Evolutionary conservation across 2,113 vertebrate genomes (phyloP), one percentile per base, ranked within the genome.

Genomic region (Chaenocephalus aceratus): DNA sequence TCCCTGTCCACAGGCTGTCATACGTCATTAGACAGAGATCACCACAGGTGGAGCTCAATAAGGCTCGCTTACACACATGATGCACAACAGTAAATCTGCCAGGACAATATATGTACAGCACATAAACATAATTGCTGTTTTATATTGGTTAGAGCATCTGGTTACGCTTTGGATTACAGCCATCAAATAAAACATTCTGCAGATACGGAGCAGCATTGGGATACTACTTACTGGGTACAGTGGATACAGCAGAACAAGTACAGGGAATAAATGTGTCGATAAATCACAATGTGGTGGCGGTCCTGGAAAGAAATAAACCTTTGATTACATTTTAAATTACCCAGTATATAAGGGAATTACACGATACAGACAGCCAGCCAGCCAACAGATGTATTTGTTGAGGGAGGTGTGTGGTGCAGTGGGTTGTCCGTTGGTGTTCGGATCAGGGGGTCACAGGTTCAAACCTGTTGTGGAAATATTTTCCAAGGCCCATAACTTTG

Each of bases 11-110:
- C 21, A 53, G 56, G 63, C n/a, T 64, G 65, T 58, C 13, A 10
- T 16, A 3, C 45, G 58, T 79, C 80, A 65, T 79, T 73, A 80
- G 61, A 62, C 66, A 58, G 44, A 26, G n/a, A 44, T 67, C 15
- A 34, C 4, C 18, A 13, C 72, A 79, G 67, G 73, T 63, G 62
- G 52, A 51, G 58, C 48, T 61, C 26, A 59, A 13, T 21, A 51
- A n/a, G 26, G 10, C 48, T 64, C 49, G 61, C 15, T 56, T n/a
- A 77, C 21, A 41, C 6, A 73, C 10, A 52, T 41, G 26, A 36
- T 48, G n/a, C 8, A 52, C 36, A 41, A 41, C 49, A 52, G 9
- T 59, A 30, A 46, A 75, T 16, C 53, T 79, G 57, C 44, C 65
- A 54, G 4, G 23, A 3, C 18, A 48, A 54, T 16, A 26, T 14